Conservation (phyloP, 2,888 invertebrate genomes). For the Dicycla oo region DNA sequence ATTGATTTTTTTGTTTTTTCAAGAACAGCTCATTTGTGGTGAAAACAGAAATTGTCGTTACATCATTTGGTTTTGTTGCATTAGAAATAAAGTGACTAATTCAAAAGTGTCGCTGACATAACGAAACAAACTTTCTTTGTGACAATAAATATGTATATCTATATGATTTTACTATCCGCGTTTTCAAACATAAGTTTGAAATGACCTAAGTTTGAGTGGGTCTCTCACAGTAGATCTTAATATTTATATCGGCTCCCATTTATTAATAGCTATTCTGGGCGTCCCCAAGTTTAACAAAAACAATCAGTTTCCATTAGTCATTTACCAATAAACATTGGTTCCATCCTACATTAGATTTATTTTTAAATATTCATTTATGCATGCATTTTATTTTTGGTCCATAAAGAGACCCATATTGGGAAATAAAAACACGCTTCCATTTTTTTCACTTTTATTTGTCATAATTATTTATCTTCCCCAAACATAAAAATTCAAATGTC, state of each 20-base stretch:
- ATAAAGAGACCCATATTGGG: neutral
- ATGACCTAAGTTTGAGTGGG: too few relatives aligned
- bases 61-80: too few relatives aligned
- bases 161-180: neutral
- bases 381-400: neutral
- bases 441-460: neutral
- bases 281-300: neutral
- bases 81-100: too few relatives aligned
- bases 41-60: too few relatives aligned
- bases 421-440: neutral
- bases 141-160: neutral
- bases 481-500: conserved; percentile 24
- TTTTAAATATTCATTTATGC: neutral
- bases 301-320: neutral
- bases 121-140: neutral
- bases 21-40: too few relatives aligned
- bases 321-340: neutral
- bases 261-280: neutral
- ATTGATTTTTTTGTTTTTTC: too few relatives aligned
- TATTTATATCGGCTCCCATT: too few relatives aligned
- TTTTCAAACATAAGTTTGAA: neutral
- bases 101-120: too few relatives aligned
- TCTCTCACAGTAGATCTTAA: too few relatives aligned
- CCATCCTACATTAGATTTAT: neutral
- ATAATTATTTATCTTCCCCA: neutral